Evolutionary conservation across 2,797 vertebrate genomes (phyloP), one percentile per base, ranked within the genome.

Genomic region (Protosalanx chinensis): DNA sequence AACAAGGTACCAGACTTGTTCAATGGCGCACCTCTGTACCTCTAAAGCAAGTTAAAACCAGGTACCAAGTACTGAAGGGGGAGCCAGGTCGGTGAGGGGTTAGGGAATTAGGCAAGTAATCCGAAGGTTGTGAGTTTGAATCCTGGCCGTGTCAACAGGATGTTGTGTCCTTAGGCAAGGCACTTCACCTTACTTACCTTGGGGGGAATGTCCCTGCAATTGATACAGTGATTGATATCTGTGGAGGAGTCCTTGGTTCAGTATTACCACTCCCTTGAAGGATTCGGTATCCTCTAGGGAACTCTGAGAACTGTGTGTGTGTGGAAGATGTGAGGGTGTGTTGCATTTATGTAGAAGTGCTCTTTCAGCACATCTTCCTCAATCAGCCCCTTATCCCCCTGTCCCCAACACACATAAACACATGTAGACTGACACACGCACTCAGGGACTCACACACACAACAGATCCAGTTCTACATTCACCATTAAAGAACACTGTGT

Each of bases 401-500:
- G 64, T 56, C 61, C 68, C 49, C 63, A 59, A 60, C 35, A 51
- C 6, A 1, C 23, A 59, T 6, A 59, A n/a, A 57, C 27, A 46
- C 64, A 65, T 60, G 67, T 23, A 68, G 15, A 27, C 23, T 57
- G 59, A 61, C 41, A 60, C 33, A 41, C 41, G 3, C 41, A 41
- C 41, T 12, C 12, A 41, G 8, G 12, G 8, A 41, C 41, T 2
- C 41, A 13, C 41, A 41, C 37, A 41, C 41, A 65, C 65, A 71
- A 66, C 33, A 23, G 68, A 59, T 23, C 58, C 35, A 70, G 78
- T 53, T 72, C 46, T 30, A 72, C 76, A 64, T 72, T 82, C 73
- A 84, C 83, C 82, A 82, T 82, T 72, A 72, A 41, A 49, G 82
- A 64, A 49, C 3, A 27, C 63, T 41, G 61, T 72, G 75, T 76